These are phyloP conservation scores for Propithecus deckenii DNA, from an alignment of 2,797 vertebrate genomes.

Conservation along the genomic window DNA sequence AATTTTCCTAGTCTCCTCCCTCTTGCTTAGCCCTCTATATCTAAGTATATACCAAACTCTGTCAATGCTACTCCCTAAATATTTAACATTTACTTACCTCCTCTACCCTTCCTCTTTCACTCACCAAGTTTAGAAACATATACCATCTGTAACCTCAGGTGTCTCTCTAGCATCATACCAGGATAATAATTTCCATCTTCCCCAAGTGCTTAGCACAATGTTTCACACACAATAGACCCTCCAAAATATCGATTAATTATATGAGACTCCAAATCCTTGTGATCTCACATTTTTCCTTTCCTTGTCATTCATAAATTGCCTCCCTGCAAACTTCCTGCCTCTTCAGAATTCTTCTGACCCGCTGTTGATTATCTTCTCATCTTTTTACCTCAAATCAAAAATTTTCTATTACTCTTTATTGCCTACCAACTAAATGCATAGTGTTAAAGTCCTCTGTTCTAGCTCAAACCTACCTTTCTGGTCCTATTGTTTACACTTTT, in stretches of 20 bases:
- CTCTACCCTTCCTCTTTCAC: not conserved
- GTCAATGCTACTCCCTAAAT: not conserved
- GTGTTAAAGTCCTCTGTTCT: not conserved
- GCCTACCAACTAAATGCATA: not conserved
- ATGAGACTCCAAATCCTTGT: not conserved
- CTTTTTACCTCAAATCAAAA: not conserved
- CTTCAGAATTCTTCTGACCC: not conserved
- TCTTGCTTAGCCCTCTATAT: not conserved
- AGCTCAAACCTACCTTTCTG: not conserved
- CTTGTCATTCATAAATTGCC: not conserved
- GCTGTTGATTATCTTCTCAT: not conserved
- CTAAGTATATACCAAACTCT: not conserved
- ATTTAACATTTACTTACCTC: not conserved
- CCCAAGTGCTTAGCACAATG: not conserved
- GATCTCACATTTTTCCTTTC: not conserved
- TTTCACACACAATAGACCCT: not conserved
- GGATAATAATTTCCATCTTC: not conserved
- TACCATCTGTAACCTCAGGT: not conserved
- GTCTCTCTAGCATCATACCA: not conserved
- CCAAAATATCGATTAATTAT: not conserved
- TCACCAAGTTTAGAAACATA: not conserved
- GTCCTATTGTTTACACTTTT: not conserved
- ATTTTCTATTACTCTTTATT: not conserved
- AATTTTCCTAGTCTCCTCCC: not conserved
- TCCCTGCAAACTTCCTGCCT: not conserved